Percentiles rank a stretch among this genome's conserved stretches.
These are phyloP conservation scores for Conomelus anceps DNA, from an alignment of 2,888 invertebrate genomes.

Conservation along the genomic window DNA sequence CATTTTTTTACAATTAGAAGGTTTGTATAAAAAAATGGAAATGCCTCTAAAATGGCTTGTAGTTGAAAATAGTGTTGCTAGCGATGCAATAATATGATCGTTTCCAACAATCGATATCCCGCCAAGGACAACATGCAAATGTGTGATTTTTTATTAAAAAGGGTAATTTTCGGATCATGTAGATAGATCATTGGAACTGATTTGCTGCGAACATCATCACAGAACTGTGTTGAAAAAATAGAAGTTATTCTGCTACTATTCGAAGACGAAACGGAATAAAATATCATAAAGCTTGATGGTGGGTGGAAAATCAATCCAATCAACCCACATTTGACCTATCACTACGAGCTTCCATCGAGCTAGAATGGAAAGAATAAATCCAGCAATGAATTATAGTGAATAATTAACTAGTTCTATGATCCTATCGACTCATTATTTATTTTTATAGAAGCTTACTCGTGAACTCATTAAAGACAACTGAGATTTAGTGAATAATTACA, in stretches of 20 bases:
- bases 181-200: background rate
- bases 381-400: background rate
- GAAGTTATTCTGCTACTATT: background rate
- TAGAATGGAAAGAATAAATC: background rate
- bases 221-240: background rate
- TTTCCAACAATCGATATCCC: background rate
- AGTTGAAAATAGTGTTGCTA: background rate
- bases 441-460: background rate
- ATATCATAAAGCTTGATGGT: background rate
- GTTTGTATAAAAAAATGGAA: background rate
- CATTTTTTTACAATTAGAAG: background rate
- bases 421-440: background rate
- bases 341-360: background rate
- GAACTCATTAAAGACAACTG: background rate
- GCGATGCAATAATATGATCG: background rate
- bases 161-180: background rate
- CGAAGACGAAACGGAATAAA: background rate
- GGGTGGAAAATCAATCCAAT: background rate
- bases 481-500: background rate
- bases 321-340: background rate
- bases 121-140: background rate
- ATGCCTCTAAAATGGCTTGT: background rate
- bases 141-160: background rate
- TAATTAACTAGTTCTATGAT: background rate
- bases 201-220: background rate